Percentiles rank a stretch among this genome's conserved stretches.
These are phyloP conservation scores for Dasysyrphus albostriatus DNA, from an alignment of 2,888 invertebrate genomes.

Conservation along the genomic window DNA sequence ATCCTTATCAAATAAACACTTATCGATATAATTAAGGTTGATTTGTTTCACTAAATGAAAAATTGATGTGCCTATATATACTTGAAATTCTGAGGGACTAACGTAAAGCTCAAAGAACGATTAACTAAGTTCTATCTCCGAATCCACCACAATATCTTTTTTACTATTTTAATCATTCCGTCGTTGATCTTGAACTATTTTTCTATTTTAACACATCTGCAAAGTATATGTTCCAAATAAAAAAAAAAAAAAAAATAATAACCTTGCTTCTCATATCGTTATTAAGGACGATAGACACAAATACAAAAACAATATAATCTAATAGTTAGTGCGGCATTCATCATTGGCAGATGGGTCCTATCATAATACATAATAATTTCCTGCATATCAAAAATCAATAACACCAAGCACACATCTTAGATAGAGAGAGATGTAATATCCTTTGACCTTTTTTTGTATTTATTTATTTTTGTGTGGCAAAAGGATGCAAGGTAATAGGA, in stretches of 20 bases:
- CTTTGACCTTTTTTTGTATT: slow-evolving; percentile 63
- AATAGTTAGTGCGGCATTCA: slow-evolving; percentile 52
- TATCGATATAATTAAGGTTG: no score
- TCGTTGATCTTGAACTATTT: slow-evolving; percentile 28
- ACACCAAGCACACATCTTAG: slow-evolving; percentile 54
- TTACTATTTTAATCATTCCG: background rate
- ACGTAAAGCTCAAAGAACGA: no score
- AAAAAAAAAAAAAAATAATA: background rate
- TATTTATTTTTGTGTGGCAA: slow-evolving; percentile 33
- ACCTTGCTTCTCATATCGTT: slow-evolving; percentile 6
- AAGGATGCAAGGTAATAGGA: slow-evolving; percentile 50
- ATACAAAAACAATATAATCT: slow-evolving; percentile 10
- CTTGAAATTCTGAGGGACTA: no score
- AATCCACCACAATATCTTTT: no score
- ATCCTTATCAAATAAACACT: no score
- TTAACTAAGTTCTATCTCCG: no score
- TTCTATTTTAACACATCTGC: background rate
- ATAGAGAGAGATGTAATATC: slow-evolving; percentile 45
- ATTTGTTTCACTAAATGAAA: no score
- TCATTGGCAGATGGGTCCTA: slow-evolving; percentile 7
- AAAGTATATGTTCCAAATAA: slow-evolving; percentile 14
- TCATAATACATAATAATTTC: slow-evolving; percentile 50
- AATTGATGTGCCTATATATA: no score
- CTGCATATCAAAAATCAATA: slow-evolving; percentile 65
- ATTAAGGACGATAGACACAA: slow-evolving; percentile 13